Evolutionary conservation across 2,113 vertebrate species (phyloP).

Genomic region (Syrrhaptes paradoxus): DNA sequence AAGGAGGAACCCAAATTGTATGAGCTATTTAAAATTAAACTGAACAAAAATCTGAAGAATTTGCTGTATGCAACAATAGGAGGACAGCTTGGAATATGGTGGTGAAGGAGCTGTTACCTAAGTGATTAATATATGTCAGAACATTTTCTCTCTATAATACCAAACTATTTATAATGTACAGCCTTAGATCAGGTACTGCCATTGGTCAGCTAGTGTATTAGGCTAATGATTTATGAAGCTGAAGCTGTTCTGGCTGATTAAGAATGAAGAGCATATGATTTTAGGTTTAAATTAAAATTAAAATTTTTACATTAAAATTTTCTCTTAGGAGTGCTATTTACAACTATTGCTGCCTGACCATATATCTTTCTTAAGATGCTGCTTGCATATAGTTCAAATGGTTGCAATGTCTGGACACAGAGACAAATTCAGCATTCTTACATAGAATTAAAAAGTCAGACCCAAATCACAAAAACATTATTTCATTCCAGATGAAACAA

Average conservation of each 20-base stretch:
- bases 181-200: neutral
- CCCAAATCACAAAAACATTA: neutral
- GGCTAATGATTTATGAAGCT: neutral
- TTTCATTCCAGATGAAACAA: neutral
- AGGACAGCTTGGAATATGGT: neutral
- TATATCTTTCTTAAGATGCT: neutral
- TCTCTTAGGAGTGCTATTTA: neutral
- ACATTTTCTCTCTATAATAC: neutral
- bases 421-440: neutral
- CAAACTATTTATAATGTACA: neutral
- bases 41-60: neutral
- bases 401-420: neutral
- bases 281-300: neutral
- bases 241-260: neutral
- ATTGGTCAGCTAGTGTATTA: neutral
- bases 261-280: neutral
- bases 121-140: neutral
- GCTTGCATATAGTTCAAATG: neutral
- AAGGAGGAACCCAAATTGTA: neutral
- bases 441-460: neutral
- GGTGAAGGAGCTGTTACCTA: neutral
- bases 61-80: neutral
- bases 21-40: neutral
- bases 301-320: neutral
- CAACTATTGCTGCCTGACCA: neutral